Base-by-base conservation (phyloP, 2,797 vertebrate species). In the Limnodromus scolopaceus region DNA sequence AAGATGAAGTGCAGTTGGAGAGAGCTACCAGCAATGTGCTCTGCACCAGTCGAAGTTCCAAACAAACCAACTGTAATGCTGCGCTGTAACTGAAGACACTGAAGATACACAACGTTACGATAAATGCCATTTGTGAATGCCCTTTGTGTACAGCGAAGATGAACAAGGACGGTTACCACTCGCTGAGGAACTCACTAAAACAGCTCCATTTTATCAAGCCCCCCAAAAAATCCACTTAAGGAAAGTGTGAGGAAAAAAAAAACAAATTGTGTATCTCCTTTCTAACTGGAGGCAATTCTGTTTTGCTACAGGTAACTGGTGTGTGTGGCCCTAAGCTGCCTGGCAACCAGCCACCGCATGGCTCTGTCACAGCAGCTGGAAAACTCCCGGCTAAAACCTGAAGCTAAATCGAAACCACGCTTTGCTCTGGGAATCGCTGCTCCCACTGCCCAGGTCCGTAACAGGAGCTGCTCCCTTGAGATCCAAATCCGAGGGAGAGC, bases 1-100 rank as follows among this genome's bases (percentile, higher is more conserved):
- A 96, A 96, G 93, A 96, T 93, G 92, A 97, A 93, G 39, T 79
- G 92, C 93, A 86, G 76, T 92, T 96, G 93, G 95, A 96, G 83
- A 91, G 89, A 87, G 69, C 91, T 93, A 22, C 54, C 11, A 83
- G 87, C 92, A 91, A 43, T 1, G 51, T 76, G 46, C 85, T 83
- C 91, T 25, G 10, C 64, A 30, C 80, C 14, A 49, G 83, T 85
- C 48, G 10, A 70, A 49, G 49, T 81, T 89, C 80, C 92, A 88
- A 91, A 69, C 49, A 30, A 55, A 45, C 69, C 78, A 36, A 91
- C 75, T 49, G 92, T 13, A 86, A 43, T 11, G 78, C 84, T 72
- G 87, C 28, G 20, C 86, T 65, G 58, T 12, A 72, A 23, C 3
- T 64, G 92, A 43, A 74, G 87, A 23, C 39, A 32, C 72, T 38